Conservation (phyloP, 1,140 invertebrate species). For the Nomia melanderi region DNA sequence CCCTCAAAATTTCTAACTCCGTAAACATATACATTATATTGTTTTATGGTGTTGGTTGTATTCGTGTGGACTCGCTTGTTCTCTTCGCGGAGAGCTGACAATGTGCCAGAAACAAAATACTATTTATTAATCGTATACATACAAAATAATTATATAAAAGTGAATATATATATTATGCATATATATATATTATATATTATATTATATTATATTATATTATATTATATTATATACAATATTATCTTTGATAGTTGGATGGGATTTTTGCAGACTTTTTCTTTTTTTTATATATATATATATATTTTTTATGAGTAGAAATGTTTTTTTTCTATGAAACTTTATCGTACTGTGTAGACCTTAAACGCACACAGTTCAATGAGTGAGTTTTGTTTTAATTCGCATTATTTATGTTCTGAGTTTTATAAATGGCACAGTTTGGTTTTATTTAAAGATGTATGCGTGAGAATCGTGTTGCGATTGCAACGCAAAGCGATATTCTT, state of each 20-base stretch:
- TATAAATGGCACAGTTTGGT: slow-evolving; percentile 29
- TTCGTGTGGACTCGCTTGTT: slow-evolving; percentile 60
- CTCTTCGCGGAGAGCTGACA: slow-evolving; percentile 59
- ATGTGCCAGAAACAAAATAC: slow-evolving; percentile 73
- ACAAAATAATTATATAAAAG: slow-evolving; percentile 51
- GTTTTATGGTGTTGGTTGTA: slow-evolving; percentile 53
- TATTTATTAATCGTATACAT: slow-evolving; percentile 73
- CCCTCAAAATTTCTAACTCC: slow-evolving; percentile 23
- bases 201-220: too few relatives aligned
- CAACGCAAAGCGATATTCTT: slow-evolving; percentile 72
- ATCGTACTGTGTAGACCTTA: background rate
- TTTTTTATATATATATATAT: slow-evolving; percentile 1
- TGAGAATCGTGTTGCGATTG: slow-evolving; percentile 41
- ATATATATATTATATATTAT: slow-evolving; percentile 33
- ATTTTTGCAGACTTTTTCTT: slow-evolving; percentile 44
- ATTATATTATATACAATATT: slow-evolving; percentile 56
- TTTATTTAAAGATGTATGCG: slow-evolving; percentile 55
- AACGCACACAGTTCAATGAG: background rate
- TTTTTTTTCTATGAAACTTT: slow-evolving; percentile 1
- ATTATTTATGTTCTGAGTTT: background rate
- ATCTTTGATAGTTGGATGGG: slow-evolving; percentile 53
- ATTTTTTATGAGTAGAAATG: slow-evolving; percentile 19
- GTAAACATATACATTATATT: slow-evolving; percentile 32
- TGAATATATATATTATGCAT: slow-evolving; percentile 53
- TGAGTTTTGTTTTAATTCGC: background rate